Evolutionary conservation across 2,113 vertebrate species (phyloP), one percentile per base, ranked within the genome.

Genomic region (Numenius arquata): DNA sequence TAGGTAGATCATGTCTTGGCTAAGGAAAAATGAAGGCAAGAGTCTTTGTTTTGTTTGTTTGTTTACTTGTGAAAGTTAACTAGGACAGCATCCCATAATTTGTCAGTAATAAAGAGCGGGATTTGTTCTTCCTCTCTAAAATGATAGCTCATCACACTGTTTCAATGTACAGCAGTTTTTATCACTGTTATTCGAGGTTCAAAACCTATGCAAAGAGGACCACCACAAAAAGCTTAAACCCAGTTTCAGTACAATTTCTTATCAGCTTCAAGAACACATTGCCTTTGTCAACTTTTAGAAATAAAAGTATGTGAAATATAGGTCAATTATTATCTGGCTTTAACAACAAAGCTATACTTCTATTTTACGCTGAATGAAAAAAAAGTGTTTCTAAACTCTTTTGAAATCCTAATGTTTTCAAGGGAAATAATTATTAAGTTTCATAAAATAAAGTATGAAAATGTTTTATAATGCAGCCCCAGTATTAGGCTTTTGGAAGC

Each of bases 321-420:
- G 89, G 79, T 61, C 90, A 94, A 50, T 94, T 92, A 82, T 82
- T 88, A 74, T 86, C 72, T 94, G 62, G 7, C 27, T 90, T 79
- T 84, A 58, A 72, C 56, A 76, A 73, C 52, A 92, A 94, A 96
- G 63, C 34, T 53, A 47, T 50, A 34, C 8, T 81, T 92, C 34
- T 77, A 21, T n/a, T 94, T 80, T 81, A 20, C 58, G 65, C 23
- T 45, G 34, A 92, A 91, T 81, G 26, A 68, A 88, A 84, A 84
- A 63, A 30, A 50, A 53, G 8, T 16, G 56, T 29, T 92, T 56
- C 45, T 75, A 70, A 80, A 62, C 11, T 73, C 38, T 63, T 83
- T 43, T 86, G 77, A 95, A 95, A 89, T 55, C 32, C 20, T 68
- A 50, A 53, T 58, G 45, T 56, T 83, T 32, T 90, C 61, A 83